phyloP scores from a whole-genome alignment of 2,888 invertebrate genomes.

The Drosophila demipolita region DNA sequence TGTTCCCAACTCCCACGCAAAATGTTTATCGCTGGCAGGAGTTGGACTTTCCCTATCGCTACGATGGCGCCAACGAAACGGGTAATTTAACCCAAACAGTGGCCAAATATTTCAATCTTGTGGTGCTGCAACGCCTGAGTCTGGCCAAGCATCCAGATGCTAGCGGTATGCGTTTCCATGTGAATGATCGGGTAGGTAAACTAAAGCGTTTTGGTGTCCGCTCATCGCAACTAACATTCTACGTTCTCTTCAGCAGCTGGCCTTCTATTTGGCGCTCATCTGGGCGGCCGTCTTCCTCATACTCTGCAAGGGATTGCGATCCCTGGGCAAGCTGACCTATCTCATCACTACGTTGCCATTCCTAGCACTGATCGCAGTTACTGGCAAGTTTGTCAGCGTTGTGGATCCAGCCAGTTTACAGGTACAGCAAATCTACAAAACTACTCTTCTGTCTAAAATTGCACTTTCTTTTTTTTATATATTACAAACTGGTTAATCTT shows the following conservation, averaged over 20 bases:
- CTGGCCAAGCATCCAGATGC: conserved; percentile 82
- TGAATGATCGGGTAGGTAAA: conserved; percentile 82
- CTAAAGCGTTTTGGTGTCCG: neutral
- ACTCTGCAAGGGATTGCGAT: conserved; percentile 93
- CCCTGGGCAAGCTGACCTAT: conserved; percentile 87
- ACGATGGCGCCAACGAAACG: conserved; percentile 86
- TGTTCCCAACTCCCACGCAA: conserved; percentile 87
- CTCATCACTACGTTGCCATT: conserved; percentile 92
- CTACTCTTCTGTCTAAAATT: neutral
- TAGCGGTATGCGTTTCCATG: conserved; percentile 79
- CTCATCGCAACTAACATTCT: conserved; percentile 21
- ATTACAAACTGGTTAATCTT: neutral
- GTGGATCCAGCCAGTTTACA: conserved; percentile 79
- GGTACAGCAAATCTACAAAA: conserved; percentile 47
- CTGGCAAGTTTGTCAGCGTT: conserved; percentile 78
- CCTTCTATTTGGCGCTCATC: conserved; percentile 94
- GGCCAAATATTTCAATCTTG: conserved; percentile 93
- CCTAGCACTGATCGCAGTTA: conserved; percentile 86
- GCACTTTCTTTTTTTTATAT: neutral
- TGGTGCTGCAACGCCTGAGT: conserved; percentile 88
- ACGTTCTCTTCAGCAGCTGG: conserved; percentile 89
- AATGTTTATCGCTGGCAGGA: conserved; percentile 75
- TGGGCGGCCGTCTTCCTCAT: conserved; percentile 96
- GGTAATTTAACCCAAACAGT: conserved; percentile 90
- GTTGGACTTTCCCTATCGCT: conserved; percentile 86